A percentile compares a stretch with the other conserved stretches of the same genome.
Evolutionary conservation across 1,140 invertebrate genomes (phyloP).

Genomic region (Pseudachorutes palmiensis): DNA sequence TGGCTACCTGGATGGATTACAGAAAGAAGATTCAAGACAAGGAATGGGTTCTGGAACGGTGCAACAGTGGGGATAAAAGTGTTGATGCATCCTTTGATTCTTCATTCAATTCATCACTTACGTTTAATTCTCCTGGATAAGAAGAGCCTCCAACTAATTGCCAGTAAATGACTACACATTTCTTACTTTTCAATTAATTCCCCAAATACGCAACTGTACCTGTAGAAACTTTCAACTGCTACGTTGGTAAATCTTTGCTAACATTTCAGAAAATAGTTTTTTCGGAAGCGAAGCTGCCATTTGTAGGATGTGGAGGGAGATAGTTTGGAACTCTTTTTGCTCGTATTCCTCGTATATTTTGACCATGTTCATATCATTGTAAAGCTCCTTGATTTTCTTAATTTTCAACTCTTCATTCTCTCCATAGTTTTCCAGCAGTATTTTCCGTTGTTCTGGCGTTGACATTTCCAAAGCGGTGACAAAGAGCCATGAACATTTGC

Average conservation of each 20-base stretch:
- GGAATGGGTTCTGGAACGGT: conserved; percentile 27
- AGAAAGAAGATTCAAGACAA: conserved; percentile 22
- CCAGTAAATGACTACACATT: background rate
- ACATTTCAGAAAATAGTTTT: conserved; percentile 68
- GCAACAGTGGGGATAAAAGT: background rate
- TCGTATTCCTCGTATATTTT: conserved; percentile 73
- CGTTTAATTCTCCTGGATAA: background rate
- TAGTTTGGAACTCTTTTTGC: conserved; percentile 72
- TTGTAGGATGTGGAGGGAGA: conserved; percentile 75
- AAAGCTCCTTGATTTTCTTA: conserved; percentile 64
- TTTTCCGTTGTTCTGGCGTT: conserved; percentile 53
- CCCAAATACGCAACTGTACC: too few relatives aligned
- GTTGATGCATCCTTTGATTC: background rate
- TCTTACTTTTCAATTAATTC: too few relatives aligned
- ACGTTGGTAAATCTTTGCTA: conserved; percentile 62
- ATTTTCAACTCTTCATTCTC: conserved; percentile 58
- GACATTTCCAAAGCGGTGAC: conserved; percentile 78
- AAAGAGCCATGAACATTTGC: conserved; percentile 92
- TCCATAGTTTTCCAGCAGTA: conserved; percentile 55
- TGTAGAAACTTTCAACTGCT: too few relatives aligned
- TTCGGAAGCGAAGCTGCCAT: conserved; percentile 72
- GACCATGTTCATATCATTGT: conserved; percentile 66
- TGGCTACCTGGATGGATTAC: conserved; percentile 9
- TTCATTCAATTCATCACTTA: background rate
- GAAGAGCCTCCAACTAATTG: background rate